Conservation (phyloP, 2,113 vertebrate genomes). For the Nymphicus hollandicus region DNA sequence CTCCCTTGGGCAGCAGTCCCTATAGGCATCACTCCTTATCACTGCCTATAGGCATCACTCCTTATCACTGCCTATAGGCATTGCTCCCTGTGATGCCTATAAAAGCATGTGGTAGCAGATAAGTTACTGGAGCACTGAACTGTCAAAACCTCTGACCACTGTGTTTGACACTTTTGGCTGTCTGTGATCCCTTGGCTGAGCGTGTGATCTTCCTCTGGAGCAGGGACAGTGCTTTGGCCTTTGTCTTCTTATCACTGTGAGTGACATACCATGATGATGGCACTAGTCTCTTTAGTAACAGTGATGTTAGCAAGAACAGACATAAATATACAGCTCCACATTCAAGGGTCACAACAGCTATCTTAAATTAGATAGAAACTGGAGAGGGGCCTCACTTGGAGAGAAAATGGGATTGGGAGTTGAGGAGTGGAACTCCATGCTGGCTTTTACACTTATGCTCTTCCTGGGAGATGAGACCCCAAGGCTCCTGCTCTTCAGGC, state of each 20-base stretch:
- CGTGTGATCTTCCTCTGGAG: background rate
- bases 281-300: background rate
- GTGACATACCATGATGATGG: background rate
- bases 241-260: background rate
- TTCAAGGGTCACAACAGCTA: background rate
- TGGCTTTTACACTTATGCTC: background rate
- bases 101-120: background rate
- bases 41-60: background rate
- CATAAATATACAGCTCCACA: background rate
- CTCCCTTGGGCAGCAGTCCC: background rate
- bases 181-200: background rate
- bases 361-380: background rate
- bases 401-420: background rate
- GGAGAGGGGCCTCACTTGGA: rapidly evolving
- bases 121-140: background rate
- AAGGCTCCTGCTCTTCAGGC: background rate
- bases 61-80: background rate
- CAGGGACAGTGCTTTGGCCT: background rate
- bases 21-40: background rate
- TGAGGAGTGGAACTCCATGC: background rate
- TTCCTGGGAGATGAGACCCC: background rate
- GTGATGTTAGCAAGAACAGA: background rate
- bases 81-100: background rate
- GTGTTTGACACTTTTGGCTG: background rate
- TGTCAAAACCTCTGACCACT: background rate